Conservation (phyloP, 2,888 invertebrate genomes). For the Orchesellides sinensis region DNA sequence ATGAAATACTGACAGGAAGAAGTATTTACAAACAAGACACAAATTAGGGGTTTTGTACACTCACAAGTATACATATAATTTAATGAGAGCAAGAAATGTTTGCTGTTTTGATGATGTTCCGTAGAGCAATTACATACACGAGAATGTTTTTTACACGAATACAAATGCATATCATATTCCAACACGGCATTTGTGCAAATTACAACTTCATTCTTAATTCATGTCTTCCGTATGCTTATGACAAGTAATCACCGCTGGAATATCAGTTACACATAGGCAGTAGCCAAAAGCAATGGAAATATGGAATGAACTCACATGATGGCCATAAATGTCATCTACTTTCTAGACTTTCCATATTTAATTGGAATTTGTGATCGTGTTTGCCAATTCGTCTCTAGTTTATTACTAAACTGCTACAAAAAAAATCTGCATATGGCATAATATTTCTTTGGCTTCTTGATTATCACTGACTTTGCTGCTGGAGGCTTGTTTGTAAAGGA, state of each 20-base stretch:
- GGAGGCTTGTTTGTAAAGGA: neutral
- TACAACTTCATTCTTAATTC: neutral
- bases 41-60: slow-evolving; percentile 31
- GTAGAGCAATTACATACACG: neutral
- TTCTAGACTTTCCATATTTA: slow-evolving; percentile 10
- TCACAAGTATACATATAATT: neutral
- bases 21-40: slow-evolving; percentile 27
- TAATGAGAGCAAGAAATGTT: neutral
- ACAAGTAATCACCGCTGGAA: neutral
- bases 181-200: neutral
- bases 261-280: neutral
- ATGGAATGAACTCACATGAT: neutral
- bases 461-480: neutral
- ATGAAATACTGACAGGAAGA: slow-evolving; percentile 41
- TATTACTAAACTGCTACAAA: too few species aligned
- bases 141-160: neutral
- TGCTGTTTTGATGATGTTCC: slow-evolving; percentile 1
- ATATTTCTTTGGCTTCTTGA: too few species aligned
- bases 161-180: neutral
- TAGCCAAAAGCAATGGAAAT: neutral
- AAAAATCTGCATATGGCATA: too few species aligned
- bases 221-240: neutral
- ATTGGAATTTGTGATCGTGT: slow-evolving; percentile 10
- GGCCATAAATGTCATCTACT: neutral
- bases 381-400: neutral